Conservation (phyloP, 2,113 vertebrate species). For the Macquaria ambigua region DNA sequence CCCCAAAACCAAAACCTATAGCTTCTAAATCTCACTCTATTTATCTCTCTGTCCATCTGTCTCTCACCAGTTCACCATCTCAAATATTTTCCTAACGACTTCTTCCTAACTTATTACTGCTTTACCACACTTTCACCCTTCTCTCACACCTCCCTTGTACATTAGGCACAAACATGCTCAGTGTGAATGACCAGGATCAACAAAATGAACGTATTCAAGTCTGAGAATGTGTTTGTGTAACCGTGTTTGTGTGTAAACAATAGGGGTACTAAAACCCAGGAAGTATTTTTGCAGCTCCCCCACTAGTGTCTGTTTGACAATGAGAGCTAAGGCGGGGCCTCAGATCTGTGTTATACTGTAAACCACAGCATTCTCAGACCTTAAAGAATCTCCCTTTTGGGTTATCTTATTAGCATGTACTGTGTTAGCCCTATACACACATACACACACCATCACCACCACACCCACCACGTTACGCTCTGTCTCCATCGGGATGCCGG, state of each 20-base stretch:
- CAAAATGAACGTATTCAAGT: conserved; percentile 33
- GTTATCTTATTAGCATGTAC: conserved; percentile 48
- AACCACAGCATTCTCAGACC: conserved; percentile 81
- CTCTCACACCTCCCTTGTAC: background rate
- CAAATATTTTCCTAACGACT: conserved; percentile 50
- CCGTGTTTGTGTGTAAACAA: conserved; percentile 57
- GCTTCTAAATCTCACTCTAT: conserved; percentile 32
- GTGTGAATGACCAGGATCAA: conserved; percentile 38
- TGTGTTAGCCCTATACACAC: conserved; percentile 28
- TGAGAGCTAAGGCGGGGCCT: conserved; percentile 52
- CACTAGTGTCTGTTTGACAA: conserved; percentile 64
- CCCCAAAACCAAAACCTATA: conserved; percentile 46
- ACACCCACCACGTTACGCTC: background rate
- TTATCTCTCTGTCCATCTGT: conserved; percentile 38
- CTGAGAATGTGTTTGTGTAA: conserved; percentile 52
- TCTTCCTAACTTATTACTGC: background rate
- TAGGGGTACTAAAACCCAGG: conserved; percentile 48
- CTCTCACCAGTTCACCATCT: conserved; percentile 43
- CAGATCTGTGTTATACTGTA: conserved; percentile 64
- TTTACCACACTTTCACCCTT: conserved; percentile 9
- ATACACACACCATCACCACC: conserved; percentile 12
- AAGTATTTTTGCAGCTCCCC: conserved; percentile 50
- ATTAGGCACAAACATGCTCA: conserved; percentile 35
- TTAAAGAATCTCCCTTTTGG: conserved; percentile 68
- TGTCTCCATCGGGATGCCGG: conserved; percentile 43